These are phyloP conservation scores for Callitettix versicolor DNA, from an alignment of 1,140 invertebrate species.

Conservation along the genomic window DNA sequence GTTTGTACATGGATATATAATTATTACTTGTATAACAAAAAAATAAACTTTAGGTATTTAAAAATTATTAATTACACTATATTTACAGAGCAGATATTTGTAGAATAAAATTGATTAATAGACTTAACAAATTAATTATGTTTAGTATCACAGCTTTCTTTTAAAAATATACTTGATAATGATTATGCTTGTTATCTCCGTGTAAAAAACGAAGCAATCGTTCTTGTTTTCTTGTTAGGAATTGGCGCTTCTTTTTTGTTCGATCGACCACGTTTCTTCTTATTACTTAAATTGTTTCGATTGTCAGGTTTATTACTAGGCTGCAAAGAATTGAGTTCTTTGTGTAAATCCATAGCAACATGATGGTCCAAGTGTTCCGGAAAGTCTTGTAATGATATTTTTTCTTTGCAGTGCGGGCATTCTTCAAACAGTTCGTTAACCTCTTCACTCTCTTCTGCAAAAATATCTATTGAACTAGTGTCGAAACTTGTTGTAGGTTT, in stretches of 20 bases:
- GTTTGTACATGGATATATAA: too few species aligned
- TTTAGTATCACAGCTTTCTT: too few species aligned
- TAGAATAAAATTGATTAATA: too few species aligned
- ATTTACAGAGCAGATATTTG: too few species aligned
- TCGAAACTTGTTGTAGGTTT: conserved; percentile 4
- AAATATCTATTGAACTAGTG: not conserved
- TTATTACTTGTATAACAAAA: too few species aligned
- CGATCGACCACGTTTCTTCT: conserved; percentile 5
- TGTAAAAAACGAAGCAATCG: conserved; percentile 8
- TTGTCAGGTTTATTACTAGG: not conserved
- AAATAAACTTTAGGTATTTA: too few species aligned
- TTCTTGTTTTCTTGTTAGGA: not conserved
- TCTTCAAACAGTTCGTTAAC: conserved; percentile 1
- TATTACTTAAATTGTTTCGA: not conserved
- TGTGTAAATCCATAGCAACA: conserved; percentile 19
- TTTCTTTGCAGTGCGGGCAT: conserved; percentile 19
- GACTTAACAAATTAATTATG: too few species aligned
- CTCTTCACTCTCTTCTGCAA: not conserved
- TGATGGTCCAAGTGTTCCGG: conserved; percentile 24
- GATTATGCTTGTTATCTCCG: not conserved
- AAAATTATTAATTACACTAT: too few species aligned
- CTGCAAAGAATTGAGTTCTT: not conserved
- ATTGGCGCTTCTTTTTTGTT: conserved; percentile 1
- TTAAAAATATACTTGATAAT: too few species aligned
- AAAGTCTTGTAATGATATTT: conserved; percentile 15